Evolutionary conservation across 2,797 vertebrate genomes (phyloP), one percentile per base, ranked within the genome.

Genomic region (Megaceryle alcyon): DNA sequence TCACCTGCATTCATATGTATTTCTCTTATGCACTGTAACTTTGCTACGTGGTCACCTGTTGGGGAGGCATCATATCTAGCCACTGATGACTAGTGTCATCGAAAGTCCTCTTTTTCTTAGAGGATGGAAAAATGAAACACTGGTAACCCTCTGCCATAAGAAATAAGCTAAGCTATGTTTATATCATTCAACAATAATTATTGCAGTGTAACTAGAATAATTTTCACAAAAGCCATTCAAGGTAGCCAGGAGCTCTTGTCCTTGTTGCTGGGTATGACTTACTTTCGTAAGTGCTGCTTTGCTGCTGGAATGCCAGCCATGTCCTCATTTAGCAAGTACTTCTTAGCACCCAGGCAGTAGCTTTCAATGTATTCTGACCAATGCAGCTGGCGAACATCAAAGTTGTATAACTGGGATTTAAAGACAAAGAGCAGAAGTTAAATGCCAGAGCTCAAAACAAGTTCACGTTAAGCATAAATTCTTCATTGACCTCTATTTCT

Each of bases 281-380:
- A 99, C 99, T 99, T 99, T 96, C 97, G 98, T 96, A 99, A 97
- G 89, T 99, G 99, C 93, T 99, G 98, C 95, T 98, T 98, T 96
- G 99, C 99, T 77, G 98, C 98, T 57, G 99, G 99, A 95, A 99
- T 98, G 94, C 99, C 98, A 26, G 99, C 98, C 99, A 99, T 99
- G 96, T 99, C 99, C 96, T 99, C 99, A 22, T 99, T 99, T 97
- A 99, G 95, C 86, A 99, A 98, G 57, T 99, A 99, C 94, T 99
- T 99, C 98, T 99, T 99, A 69, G 99, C 98, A 95, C 99, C 99
- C 78, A 99, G 98, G 96, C 99, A 99, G 83, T 99, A 99, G 84
- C 99, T 99, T 96, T 99, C 99, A 10, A 99, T 99, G 97, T 99
- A 99, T 97, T 99, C 99, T 1, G 99, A 98, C 99, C 99, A 99